These are phyloP conservation scores for Siniperca obscura DNA, from an alignment of 2,797 vertebrate species.

Conservation along the genomic window DNA sequence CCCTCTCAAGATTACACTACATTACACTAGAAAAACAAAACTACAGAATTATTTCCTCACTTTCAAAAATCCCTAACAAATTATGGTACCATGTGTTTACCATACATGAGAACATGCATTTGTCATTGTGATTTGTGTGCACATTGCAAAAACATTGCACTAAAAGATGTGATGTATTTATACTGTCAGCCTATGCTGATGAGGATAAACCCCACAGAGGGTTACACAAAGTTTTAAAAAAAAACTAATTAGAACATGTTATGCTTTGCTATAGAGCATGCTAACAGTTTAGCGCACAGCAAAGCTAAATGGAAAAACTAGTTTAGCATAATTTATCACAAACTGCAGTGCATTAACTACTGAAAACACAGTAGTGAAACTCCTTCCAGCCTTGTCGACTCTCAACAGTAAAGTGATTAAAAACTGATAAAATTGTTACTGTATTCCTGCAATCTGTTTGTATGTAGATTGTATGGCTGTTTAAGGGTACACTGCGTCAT, in stretches of 20 bases:
- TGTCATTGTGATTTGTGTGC: background rate
- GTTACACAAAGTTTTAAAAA: background rate
- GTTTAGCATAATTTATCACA: background rate
- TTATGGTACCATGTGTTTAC: background rate
- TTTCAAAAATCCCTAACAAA: background rate
- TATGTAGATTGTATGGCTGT: background rate
- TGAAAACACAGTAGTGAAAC: conserved; percentile 1
- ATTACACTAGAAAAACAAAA: background rate
- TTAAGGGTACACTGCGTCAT: background rate
- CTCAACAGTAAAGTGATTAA: background rate
- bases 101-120: background rate
- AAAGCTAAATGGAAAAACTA: background rate
- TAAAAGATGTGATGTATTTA: background rate
- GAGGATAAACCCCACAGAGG: background rate
- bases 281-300: background rate
- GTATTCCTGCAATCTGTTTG: background rate
- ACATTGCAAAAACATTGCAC: background rate
- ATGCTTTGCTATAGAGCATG: background rate
- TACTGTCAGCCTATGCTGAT: background rate
- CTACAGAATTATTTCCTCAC: background rate
- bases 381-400: background rate
- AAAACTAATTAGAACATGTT: background rate
- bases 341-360: background rate
- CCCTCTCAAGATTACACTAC: background rate
- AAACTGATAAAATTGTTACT: background rate